phyloP scores from a whole-genome alignment of 2,113 vertebrate species.

The Syngnathus floridae region DNA sequence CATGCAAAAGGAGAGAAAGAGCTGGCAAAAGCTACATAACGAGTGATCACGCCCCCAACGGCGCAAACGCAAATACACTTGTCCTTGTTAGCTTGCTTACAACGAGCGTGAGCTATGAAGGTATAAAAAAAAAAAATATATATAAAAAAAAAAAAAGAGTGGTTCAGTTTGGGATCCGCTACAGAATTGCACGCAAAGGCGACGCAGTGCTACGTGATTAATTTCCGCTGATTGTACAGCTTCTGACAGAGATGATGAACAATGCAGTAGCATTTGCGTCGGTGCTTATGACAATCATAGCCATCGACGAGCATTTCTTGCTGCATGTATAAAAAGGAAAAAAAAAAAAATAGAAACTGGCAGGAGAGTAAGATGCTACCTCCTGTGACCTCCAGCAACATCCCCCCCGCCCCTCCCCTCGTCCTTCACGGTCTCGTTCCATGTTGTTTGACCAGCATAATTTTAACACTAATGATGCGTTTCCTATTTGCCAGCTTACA shows the following conservation, averaged over 20 bases:
- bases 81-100: slow-evolving; percentile 25
- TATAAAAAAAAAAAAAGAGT: neutral
- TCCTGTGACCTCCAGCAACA: slow-evolving; percentile 53
- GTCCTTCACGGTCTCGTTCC: slow-evolving; percentile 27
- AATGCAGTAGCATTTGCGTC: slow-evolving; percentile 43
- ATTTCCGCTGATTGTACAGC: slow-evolving; percentile 22
- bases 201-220: neutral
- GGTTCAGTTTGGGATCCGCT: neutral
- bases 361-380: slow-evolving; percentile 73
- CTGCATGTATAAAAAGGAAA: slow-evolving; percentile 37
- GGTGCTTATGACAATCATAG: slow-evolving; percentile 59
- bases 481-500: neutral
- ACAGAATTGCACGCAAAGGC: neutral
- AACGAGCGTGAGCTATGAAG: slow-evolving; percentile 21
- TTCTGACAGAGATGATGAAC: slow-evolving; percentile 35
- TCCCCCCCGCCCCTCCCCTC: too few species aligned
- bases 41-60: slow-evolving; percentile 1
- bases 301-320: slow-evolving; percentile 30
- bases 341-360: slow-evolving; percentile 30
- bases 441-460: slow-evolving; percentile 15
- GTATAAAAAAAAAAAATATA: neutral
- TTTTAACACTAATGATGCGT: neutral
- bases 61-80: neutral
- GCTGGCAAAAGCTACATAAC: slow-evolving; percentile 48
- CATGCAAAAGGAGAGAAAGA: slow-evolving; percentile 37